phyloP scores from a whole-genome alignment of 1,140 invertebrate genomes.

The Philopotamus ludificatus region DNA sequence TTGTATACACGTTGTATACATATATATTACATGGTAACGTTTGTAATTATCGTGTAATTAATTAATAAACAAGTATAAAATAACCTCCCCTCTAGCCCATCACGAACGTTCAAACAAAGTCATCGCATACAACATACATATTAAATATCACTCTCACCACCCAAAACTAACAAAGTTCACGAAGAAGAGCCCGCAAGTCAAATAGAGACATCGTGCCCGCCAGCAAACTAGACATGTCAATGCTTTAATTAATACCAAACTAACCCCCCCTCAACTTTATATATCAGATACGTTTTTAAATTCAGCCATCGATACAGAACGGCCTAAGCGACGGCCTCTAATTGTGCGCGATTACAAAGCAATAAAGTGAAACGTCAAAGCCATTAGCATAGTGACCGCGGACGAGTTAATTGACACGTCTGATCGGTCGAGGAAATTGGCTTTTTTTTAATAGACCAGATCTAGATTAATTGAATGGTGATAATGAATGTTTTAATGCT shows the following conservation, averaged over 20 bases:
- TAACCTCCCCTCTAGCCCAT: neutral
- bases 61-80: neutral
- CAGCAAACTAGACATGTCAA: neutral
- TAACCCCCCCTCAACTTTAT: neutral
- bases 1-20: no score
- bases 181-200: neutral
- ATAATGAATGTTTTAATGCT: no score
- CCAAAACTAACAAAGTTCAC: neutral
- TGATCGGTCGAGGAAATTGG: neutral
- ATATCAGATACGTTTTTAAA: no score
- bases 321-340: no score
- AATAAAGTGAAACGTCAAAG: neutral
- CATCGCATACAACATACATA: neutral
- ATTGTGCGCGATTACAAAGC: neutral
- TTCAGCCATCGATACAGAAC: no score
- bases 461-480: no score
- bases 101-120: neutral
- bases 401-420: neutral
- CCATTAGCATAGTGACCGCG: neutral
- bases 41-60: no score
- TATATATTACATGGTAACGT: neutral
- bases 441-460: no score
- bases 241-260: neutral
- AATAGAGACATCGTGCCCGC: neutral
- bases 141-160: neutral